Percentiles rank a stretch among this genome's conserved stretches.
Evolutionary conservation across 2,797 vertebrate species (phyloP).

Genomic region (Phylloscopus collybita): DNA sequence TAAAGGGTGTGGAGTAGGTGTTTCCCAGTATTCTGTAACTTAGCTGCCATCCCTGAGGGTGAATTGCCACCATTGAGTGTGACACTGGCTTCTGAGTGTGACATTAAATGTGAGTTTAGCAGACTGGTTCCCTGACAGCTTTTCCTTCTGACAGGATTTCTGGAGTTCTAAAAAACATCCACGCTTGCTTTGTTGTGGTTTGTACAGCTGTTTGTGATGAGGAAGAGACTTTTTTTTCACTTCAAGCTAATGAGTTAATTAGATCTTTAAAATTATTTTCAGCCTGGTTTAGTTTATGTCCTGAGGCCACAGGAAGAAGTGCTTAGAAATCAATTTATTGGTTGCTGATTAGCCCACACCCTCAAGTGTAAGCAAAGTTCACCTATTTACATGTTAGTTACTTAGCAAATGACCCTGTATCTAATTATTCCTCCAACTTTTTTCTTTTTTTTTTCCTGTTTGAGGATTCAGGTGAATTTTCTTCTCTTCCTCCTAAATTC

Average conservation of each 20-base stretch:
- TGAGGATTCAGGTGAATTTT: background rate
- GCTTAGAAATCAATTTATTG: constrained; percentile 8
- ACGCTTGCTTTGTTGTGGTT: background rate
- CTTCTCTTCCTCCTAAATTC: background rate
- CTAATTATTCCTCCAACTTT: background rate
- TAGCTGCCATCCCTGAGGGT: background rate
- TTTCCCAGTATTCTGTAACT: background rate
- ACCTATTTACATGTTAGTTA: background rate
- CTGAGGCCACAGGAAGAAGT: background rate
- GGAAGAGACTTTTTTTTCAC: background rate
- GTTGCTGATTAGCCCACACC: background rate
- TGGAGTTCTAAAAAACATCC: background rate
- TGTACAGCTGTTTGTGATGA: background rate
- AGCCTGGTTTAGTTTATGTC: background rate
- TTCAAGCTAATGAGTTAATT: background rate
- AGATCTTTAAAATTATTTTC: background rate
- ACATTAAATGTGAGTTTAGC: background rate
- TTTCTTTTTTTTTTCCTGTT: background rate
- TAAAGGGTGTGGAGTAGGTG: background rate
- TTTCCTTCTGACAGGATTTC: background rate
- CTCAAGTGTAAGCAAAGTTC: background rate
- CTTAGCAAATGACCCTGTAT: background rate
- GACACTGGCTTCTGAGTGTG: background rate
- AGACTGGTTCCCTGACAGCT: background rate
- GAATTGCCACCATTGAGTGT: background rate